These are phyloP conservation scores for Mastomys natalensis DNA, from an alignment of 2,113 vertebrate species.

Conservation along the genomic window DNA sequence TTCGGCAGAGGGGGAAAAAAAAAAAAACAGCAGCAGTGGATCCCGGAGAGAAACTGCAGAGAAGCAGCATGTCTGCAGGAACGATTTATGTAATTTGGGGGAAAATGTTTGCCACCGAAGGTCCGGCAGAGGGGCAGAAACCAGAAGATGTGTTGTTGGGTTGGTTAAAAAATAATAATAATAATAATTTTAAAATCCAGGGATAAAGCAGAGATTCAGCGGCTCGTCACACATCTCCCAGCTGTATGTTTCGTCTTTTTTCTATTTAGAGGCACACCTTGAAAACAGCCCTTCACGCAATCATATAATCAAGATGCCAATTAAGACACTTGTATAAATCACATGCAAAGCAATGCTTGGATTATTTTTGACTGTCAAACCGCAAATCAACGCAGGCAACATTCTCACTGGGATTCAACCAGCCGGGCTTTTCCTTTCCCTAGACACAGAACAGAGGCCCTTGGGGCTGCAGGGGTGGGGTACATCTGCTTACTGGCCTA, in stretches of 20 bases:
- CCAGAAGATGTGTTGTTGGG: conserved; percentile 38
- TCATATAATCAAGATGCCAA: conserved; percentile 81
- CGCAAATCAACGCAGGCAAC: conserved; percentile 72
- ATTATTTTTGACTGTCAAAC: conserved; percentile 83
- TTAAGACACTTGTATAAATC: conserved; percentile 83
- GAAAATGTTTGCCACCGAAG: conserved; percentile 70
- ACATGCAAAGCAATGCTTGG: conserved; percentile 77
- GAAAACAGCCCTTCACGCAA: conserved; percentile 75
- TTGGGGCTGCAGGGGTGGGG: not conserved
- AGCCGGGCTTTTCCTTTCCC: conserved; percentile 66
- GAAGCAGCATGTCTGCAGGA: not conserved
- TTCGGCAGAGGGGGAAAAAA: conserved; percentile 21
- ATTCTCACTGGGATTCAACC: conserved; percentile 74
- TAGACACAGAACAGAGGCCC: conserved; percentile 36
- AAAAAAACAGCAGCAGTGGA: conserved; percentile 16
- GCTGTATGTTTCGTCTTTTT: conserved; percentile 71
- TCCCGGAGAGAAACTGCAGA: conserved; percentile 67
- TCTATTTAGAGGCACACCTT: conserved; percentile 74
- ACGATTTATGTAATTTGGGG: conserved; percentile 30
- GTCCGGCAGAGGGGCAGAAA: conserved; percentile 71
- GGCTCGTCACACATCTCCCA: conserved; percentile 20
- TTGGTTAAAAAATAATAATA: not conserved
- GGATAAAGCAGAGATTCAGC: not conserved
- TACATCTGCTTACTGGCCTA: conserved; percentile 42
- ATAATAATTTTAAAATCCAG: not conserved